A percentile compares a stretch with the other conserved stretches of the same genome.
Evolutionary conservation across 2,113 vertebrate genomes (phyloP).

Genomic region (Pluvianellus socialis): DNA sequence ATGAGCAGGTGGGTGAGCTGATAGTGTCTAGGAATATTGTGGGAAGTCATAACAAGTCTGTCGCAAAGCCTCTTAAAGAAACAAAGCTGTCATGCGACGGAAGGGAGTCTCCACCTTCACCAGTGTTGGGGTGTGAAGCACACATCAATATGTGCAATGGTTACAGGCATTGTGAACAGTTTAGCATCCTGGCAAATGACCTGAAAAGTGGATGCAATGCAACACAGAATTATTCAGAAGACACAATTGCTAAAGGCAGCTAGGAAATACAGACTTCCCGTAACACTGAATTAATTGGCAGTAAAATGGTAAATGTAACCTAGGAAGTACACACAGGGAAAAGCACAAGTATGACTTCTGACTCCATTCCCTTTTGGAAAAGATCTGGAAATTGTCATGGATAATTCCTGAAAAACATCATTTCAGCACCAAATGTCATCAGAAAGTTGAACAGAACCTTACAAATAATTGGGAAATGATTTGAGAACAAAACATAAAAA

Average conservation of each 20-base stretch:
- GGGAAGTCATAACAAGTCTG: not conserved
- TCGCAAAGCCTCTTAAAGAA: not conserved
- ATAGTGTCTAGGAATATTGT: not conserved
- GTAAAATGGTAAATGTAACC: not conserved
- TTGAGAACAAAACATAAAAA: not conserved
- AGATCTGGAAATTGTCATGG: not conserved
- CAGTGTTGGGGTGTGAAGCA: not conserved
- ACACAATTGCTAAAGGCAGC: not conserved
- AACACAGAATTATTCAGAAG: not conserved
- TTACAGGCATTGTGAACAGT: not conserved
- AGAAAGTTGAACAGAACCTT: not conserved
- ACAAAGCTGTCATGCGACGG: rapidly evolving
- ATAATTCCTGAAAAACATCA: not conserved
- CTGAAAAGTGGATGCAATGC: not conserved
- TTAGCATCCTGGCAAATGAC: not conserved
- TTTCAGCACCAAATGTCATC: not conserved
- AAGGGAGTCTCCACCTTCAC: not conserved
- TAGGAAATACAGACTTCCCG: not conserved
- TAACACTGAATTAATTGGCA: not conserved
- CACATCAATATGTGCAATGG: not conserved
- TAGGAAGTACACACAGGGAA: not conserved
- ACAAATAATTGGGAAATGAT: not conserved
- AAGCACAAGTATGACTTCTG: not conserved
- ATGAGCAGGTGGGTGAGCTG: not conserved
- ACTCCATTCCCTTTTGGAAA: not conserved